Evolutionary conservation across 30 jellyfish, hydroid and myxozoan genomes (phyloP).

Genomic region (Aurelia sp.): DNA sequence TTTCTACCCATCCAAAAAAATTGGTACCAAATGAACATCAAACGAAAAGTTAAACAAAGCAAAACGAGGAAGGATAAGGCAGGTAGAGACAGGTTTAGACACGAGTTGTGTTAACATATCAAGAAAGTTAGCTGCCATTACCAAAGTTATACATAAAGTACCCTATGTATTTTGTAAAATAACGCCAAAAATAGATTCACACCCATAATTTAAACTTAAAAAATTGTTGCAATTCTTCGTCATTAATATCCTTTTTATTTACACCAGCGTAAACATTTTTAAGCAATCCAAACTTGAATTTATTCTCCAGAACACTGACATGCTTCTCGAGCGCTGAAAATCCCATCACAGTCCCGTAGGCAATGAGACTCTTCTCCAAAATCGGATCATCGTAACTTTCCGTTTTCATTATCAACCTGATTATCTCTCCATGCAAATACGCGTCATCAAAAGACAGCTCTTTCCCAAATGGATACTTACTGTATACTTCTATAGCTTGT

Average conservation of each 20-base stretch:
- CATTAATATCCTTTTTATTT: slow-evolving; percentile 46
- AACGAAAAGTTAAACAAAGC: too few relatives aligned
- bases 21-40: too few relatives aligned
- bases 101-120: too few relatives aligned
- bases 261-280: slow-evolving; percentile 72
- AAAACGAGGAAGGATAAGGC: too few relatives aligned
- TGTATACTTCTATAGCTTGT: slow-evolving; percentile 73
- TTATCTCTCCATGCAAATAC: slow-evolving; percentile 78
- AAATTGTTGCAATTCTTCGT: slow-evolving; percentile 67
- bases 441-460: slow-evolving; percentile 78
- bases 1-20: too few relatives aligned
- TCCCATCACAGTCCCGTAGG: slow-evolving; percentile 79
- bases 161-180: background rate
- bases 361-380: slow-evolving; percentile 57
- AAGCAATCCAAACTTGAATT: slow-evolving; percentile 38
- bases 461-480: slow-evolving; percentile 63
- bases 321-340: slow-evolving; percentile 71
- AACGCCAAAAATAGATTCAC: background rate
- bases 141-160: background rate
- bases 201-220: slow-evolving; percentile 85
- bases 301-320: slow-evolving; percentile 64
- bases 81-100: too few relatives aligned
- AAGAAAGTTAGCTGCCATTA: too few relatives aligned
- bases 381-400: slow-evolving; percentile 66
- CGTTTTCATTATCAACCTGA: slow-evolving; percentile 54